Evolutionary conservation across 2,888 invertebrate species (phyloP), one percentile per base, ranked within the genome.

Genomic region (Catocala nupta): DNA sequence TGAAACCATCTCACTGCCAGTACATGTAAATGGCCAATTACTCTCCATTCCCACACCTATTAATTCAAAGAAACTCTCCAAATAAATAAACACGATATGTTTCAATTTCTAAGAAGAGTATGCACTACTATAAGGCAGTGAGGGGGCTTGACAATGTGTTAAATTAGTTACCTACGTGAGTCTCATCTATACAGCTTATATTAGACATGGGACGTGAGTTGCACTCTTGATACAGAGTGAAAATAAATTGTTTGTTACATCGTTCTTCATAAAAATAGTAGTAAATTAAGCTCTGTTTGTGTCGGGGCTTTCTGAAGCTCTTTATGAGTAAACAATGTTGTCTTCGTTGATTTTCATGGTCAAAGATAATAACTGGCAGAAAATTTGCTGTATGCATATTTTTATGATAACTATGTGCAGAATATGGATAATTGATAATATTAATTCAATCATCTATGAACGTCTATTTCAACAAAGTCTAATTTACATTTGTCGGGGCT

Each of bases 161-260:
- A 86, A 87, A 89, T 90, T 89, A 89, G 87, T 83, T 83, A 79
- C 74, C 81, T 86, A 89, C 89, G 89, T 89, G 88, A 84, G 82
- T 55, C 69, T 80, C 86, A 89, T 90, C 82, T 80, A 82, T 86
- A 86, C 81, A 81, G 79, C 76, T 78, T 79, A 77, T 71, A 81
- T 75, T 77, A 75, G 70, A 74, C 63, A 65, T 54, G 57, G 63
- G 54, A 82, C 80, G 80, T 81, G 82, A 78, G 70, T 59, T 69
- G 79, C 73, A 80, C 63, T 71, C 70, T 43, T 65, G 66, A 80
- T 59, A 47, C 59, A 58, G 63, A 71, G 63, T 68, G 63, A 68
- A 77, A 71, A 78, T 72, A 74, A 65, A 71, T 75, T 67, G 65
- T 71, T 66, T 66, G 58, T 36, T 55, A 53, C 56, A 62, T 59